Percentiles rank a stretch among this genome's conserved stretches.
phyloP scores from a whole-genome alignment of 2,797 vertebrate species.

The Phaenicophaeus curvirostris region DNA sequence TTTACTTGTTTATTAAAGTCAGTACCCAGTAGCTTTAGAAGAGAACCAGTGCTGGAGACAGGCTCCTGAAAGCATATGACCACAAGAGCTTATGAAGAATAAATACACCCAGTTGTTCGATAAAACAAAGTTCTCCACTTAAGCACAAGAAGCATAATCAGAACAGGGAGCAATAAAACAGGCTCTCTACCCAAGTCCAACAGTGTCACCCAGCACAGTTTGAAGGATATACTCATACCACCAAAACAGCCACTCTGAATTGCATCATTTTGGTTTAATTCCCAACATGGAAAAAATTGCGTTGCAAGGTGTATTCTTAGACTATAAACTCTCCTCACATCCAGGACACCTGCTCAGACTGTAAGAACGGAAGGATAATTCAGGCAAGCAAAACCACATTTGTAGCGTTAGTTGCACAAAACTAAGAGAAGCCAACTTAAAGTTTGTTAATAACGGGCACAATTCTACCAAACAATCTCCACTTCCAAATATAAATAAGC shows the following conservation, averaged over 20 bases:
- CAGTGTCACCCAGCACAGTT: background rate
- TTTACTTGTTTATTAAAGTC: background rate
- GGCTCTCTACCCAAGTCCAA: background rate
- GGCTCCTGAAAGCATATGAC: background rate
- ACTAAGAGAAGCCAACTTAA: background rate
- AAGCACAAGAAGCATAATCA: background rate
- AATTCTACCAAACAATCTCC: background rate
- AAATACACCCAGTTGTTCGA: background rate
- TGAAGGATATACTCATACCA: background rate
- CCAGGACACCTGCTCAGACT: background rate
- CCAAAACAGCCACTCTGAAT: background rate
- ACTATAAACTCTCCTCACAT: background rate
- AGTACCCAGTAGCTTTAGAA: background rate
- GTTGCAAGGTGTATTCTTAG: background rate
- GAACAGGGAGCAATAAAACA: background rate
- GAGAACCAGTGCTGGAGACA: background rate
- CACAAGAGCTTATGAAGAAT: background rate
- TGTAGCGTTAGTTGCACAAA: background rate
- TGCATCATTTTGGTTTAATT: background rate
- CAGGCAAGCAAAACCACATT: background rate
- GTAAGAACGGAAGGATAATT: background rate
- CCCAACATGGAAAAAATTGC: too few species aligned
- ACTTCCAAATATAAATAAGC: background rate
- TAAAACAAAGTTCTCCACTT: constrained; percentile 22
- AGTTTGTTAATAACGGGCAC: background rate